Evolutionary conservation across 1,140 invertebrate species (phyloP).

Genomic region (Drosophila ohnishii): DNA sequence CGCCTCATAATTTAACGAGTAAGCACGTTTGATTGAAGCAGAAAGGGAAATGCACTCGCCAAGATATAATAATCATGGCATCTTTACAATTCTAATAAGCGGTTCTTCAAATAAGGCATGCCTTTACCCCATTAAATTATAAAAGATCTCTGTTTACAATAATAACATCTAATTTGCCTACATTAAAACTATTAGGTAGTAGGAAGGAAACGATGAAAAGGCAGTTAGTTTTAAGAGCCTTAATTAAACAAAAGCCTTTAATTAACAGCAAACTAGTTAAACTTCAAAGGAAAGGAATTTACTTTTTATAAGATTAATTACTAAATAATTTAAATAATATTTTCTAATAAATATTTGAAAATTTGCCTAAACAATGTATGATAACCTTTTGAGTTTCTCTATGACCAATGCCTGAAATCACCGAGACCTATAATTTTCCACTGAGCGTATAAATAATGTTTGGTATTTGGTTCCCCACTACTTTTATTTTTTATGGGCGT

Average conservation of each 20-base stretch:
- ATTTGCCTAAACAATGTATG: neutral
- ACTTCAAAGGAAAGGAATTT: neutral
- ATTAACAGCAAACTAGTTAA: neutral
- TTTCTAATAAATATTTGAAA: too few relatives aligned
- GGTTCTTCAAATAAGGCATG: slow-evolving; percentile 4
- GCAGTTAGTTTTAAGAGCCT: neutral
- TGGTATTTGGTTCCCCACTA: slow-evolving; percentile 9
- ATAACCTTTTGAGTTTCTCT: neutral
- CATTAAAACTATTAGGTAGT: neutral
- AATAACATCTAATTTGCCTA: slow-evolving; percentile 4
- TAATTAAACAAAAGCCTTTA: neutral
- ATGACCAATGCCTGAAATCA: neutral
- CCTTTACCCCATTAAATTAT: neutral
- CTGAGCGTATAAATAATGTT: slow-evolving; percentile 29
- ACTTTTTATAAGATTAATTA: neutral
- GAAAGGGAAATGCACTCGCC: slow-evolving; percentile 23
- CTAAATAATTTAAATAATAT: too few relatives aligned
- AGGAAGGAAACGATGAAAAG: slow-evolving; percentile 1
- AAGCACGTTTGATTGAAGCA: slow-evolving; percentile 40
- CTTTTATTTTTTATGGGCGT: slow-evolving; percentile 21
- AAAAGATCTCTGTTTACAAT: neutral
- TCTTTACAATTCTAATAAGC: slow-evolving; percentile 17
- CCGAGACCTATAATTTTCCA: slow-evolving; percentile 22
- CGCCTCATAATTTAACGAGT: slow-evolving; percentile 33
- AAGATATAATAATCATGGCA: slow-evolving; percentile 18